phyloP scores from a whole-genome alignment of 2,888 invertebrate genomes.

The Trachelus stipa region DNA sequence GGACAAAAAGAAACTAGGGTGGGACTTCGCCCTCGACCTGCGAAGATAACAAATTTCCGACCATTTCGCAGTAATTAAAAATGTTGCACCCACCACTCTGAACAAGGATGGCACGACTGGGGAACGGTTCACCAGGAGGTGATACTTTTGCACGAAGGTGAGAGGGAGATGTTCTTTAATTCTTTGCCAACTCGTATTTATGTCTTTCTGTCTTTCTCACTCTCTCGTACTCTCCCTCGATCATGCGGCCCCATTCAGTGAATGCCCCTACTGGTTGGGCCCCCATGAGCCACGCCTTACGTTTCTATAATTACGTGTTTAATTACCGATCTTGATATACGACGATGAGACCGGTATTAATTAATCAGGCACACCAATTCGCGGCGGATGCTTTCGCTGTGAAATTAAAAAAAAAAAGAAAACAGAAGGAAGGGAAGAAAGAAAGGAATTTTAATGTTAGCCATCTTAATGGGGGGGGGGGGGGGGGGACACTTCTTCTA shows the following conservation, averaged over 20 bases:
- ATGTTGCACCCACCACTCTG: slow-evolving; percentile 32
- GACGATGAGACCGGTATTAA: slow-evolving; percentile 50
- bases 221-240: slow-evolving; percentile 19
- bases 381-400: not conserved
- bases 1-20: not conserved
- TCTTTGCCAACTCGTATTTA: slow-evolving; percentile 47
- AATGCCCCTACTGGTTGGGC: slow-evolving; percentile 5
- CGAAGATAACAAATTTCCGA: slow-evolving; percentile 30
- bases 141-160: not conserved
- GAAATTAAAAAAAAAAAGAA: not conserved
- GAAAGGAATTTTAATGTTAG: not conserved
- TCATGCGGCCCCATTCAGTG: slow-evolving; percentile 6
- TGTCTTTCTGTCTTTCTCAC: slow-evolving; percentile 35
- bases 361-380: slow-evolving; percentile 42
- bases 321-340: slow-evolving; percentile 62
- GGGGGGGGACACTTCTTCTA: too few species aligned
- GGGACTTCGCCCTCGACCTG: not conserved
- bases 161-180: slow-evolving; percentile 42
- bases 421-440: not conserved
- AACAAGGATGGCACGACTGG: not conserved
- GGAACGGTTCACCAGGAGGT: not conserved
- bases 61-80: slow-evolving; percentile 47
- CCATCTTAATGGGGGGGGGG: not conserved
- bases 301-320: slow-evolving; percentile 64
- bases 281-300: slow-evolving; percentile 56